These are phyloP conservation scores for Serranus cabrilla DNA, from an alignment of 2,797 vertebrate species.

Conservation along the genomic window DNA sequence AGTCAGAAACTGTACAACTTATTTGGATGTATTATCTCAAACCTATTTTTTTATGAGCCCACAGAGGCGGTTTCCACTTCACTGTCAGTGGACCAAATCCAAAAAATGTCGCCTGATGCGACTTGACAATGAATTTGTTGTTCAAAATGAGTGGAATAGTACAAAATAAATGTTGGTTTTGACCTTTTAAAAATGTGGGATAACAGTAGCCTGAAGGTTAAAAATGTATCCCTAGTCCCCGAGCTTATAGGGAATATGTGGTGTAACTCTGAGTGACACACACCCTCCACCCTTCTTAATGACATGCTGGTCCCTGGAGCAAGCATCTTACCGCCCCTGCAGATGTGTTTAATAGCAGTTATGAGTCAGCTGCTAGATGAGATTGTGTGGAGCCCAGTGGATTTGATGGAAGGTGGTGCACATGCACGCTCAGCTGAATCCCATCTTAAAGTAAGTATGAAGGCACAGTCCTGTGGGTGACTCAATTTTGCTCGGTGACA, in stretches of 20 bases:
- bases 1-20: constrained; percentile 29
- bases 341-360: constrained; percentile 57
- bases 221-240: background rate
- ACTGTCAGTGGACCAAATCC: constrained; percentile 3
- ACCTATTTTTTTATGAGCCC: constrained; percentile 9
- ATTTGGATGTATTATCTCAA: constrained; percentile 40
- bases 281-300: background rate
- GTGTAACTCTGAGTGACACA: background rate
- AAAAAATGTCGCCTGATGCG: constrained; percentile 9
- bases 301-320: constrained; percentile 26
- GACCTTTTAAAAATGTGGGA: constrained; percentile 11
- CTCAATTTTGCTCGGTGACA: constrained; percentile 12
- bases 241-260: background rate
- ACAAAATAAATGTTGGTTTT: background rate
- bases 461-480: constrained; percentile 23
- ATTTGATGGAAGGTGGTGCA: constrained; percentile 35
- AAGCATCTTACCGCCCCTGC: constrained; percentile 32
- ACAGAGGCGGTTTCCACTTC: constrained; percentile 1
- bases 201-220: background rate
- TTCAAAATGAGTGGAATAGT: background rate
- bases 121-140: background rate
- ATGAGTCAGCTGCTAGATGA: constrained; percentile 53
- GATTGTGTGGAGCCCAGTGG: constrained; percentile 37
- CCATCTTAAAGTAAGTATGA: constrained; percentile 35
- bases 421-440: constrained; percentile 36